These are phyloP conservation scores for Nylanderia fulva DNA, from an alignment of 1,140 invertebrate genomes.

Conservation along the genomic window DNA sequence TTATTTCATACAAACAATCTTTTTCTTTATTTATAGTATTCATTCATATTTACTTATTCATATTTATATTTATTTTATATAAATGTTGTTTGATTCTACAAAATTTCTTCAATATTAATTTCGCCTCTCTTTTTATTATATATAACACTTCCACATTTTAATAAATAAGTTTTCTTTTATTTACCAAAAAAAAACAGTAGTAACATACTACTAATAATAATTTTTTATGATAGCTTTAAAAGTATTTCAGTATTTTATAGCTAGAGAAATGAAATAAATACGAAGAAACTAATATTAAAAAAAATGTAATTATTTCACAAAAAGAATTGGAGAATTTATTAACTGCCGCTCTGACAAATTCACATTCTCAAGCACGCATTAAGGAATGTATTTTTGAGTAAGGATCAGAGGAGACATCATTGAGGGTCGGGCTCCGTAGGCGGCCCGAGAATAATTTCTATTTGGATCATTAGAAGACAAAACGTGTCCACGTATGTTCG, in stretches of 20 bases:
- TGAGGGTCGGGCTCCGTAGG: conserved; percentile 61
- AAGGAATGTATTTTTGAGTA: neutral
- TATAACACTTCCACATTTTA: too few species aligned
- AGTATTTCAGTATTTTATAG: neutral
- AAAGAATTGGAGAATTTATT: neutral
- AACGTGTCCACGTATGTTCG: conserved; percentile 75
- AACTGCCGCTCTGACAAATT: neutral
- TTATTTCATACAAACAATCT: neutral
- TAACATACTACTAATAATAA: too few species aligned
- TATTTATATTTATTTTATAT: neutral
- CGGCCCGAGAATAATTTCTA: conserved; percentile 77
- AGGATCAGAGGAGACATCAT: conserved; percentile 1
- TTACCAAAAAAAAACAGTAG: too few species aligned
- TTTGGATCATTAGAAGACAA: conserved; percentile 81
- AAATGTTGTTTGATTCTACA: too few species aligned
- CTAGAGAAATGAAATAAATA: neutral
- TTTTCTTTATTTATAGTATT: neutral
- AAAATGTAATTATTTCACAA: neutral
- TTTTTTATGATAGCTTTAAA: neutral
- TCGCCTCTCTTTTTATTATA: neutral
- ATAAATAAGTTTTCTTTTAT: neutral
- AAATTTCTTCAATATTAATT: neutral
- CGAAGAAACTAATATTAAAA: neutral
- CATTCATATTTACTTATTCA: neutral
- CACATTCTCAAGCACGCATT: too few species aligned